phyloP scores from a whole-genome alignment of 2,888 invertebrate genomes.

The Papilio protenor region DNA sequence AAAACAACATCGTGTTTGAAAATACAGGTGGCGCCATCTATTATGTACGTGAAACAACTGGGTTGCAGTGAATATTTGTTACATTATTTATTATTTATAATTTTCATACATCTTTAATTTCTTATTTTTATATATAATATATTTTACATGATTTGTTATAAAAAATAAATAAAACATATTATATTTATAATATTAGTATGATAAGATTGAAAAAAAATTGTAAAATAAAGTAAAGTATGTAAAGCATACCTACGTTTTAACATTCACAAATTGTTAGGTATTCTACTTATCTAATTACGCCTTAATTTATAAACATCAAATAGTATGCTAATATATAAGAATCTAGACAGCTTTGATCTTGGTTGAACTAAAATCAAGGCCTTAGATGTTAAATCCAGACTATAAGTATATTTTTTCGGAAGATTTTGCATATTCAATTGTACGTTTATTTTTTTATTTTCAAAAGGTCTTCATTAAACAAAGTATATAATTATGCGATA shows the following conservation, averaged over 20 bases:
- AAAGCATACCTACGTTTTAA: not conserved
- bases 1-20: too few species aligned
- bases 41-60: too few species aligned
- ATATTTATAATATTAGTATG: too few species aligned
- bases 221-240: too few species aligned
- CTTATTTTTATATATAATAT: too few species aligned
- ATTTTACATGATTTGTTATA: too few species aligned
- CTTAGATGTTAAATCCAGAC: conserved; percentile 74
- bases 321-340: conserved; percentile 72
- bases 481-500: not conserved
- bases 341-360: conserved; percentile 74
- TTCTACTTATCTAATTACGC: not conserved
- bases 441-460: conserved; percentile 52
- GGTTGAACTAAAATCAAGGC: conserved; percentile 66
- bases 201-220: too few species aligned
- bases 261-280: not conserved
- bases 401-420: conserved; percentile 74
- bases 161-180: too few species aligned
- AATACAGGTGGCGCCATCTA: too few species aligned
- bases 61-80: too few species aligned
- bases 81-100: too few species aligned
- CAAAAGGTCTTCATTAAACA: not conserved
- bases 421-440: conserved; percentile 77
- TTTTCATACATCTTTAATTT: too few species aligned
- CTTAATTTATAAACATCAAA: conserved; percentile 44